A percentile compares a stretch with the other conserved stretches of the same genome.
phyloP scores from a whole-genome alignment of 2,888 invertebrate genomes.

The Coelogynopora nodosa region DNA sequence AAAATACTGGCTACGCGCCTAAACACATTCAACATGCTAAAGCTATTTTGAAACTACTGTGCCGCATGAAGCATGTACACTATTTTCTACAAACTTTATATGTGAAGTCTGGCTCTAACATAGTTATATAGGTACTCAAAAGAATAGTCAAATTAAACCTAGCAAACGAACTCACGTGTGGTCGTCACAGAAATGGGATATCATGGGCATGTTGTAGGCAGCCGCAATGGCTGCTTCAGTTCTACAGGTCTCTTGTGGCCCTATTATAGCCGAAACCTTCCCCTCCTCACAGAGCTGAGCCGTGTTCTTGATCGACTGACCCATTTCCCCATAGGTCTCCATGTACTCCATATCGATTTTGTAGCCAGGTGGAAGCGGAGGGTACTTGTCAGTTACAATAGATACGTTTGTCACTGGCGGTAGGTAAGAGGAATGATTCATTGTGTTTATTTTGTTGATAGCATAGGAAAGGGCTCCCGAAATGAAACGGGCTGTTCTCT shows the following conservation, averaged over 20 bases:
- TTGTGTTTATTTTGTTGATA: conserved; percentile 32
- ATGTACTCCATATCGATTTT: conserved; percentile 6
- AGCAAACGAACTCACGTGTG: conserved; percentile 36
- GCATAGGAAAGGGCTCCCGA: conserved; percentile 38
- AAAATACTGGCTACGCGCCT: no score
- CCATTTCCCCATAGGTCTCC: conserved; percentile 39
- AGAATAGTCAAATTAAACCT: no score
- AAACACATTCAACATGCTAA: no score
- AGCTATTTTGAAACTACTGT: no score
- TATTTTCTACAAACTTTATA: no score
- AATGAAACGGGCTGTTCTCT: not conserved
- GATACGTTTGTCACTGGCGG: not conserved
- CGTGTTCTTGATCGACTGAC: not conserved
- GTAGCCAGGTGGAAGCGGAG: conserved; percentile 10
- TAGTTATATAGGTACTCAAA: no score
- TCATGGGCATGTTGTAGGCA: conserved; percentile 36
- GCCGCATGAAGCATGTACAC: no score
- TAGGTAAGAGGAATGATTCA: not conserved
- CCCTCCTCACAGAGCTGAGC: conserved; percentile 24
- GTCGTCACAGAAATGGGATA: conserved; percentile 39
- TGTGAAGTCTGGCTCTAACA: no score
- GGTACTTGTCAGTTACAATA: not conserved
- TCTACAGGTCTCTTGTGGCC: conserved; percentile 33
- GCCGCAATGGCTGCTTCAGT: conserved; percentile 36
- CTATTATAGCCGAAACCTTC: conserved; percentile 34